phyloP scores from a whole-genome alignment of 2,113 vertebrate species.

The Mesoclemmys tuberculata region DNA sequence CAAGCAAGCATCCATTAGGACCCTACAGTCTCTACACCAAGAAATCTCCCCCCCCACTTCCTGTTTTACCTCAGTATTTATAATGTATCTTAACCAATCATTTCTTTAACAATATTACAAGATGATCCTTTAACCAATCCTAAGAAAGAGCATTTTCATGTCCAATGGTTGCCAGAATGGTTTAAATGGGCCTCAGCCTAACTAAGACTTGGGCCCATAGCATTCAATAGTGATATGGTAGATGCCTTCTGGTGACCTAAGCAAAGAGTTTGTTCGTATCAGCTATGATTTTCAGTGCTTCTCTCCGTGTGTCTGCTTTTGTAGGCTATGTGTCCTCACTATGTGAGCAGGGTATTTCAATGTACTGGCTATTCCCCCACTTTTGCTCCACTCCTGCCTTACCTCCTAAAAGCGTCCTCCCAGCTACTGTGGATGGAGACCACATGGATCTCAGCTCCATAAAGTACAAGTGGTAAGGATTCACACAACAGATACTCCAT shows the following conservation, averaged over 20 bases:
- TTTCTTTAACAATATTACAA: too few relatives aligned
- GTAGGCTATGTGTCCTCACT: not conserved
- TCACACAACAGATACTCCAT: not conserved
- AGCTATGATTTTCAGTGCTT: not conserved
- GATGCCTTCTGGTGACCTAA: not conserved
- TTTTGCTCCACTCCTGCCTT: not conserved
- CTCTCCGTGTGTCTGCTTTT: not conserved
- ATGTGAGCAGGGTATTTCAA: not conserved
- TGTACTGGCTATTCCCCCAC: not conserved
- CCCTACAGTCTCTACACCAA: too few relatives aligned
- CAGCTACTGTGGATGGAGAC: not conserved
- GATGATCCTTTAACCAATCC: too few relatives aligned
- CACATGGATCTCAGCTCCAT: not conserved
- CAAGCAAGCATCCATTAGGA: too few relatives aligned
- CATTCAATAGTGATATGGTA: not conserved
- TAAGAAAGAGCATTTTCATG: not conserved
- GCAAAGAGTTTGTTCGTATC: not conserved
- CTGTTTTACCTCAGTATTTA: too few relatives aligned
- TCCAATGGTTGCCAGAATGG: not conserved
- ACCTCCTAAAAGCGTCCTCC: not conserved
- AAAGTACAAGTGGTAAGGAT: not conserved
- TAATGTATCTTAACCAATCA: too few relatives aligned
- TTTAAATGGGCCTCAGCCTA: not conserved
- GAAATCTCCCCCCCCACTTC: too few relatives aligned
- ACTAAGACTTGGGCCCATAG: not conserved